These are phyloP conservation scores for Poecilobothrus nobilitatus DNA, from an alignment of 2,888 invertebrate genomes.

Conservation along the genomic window DNA sequence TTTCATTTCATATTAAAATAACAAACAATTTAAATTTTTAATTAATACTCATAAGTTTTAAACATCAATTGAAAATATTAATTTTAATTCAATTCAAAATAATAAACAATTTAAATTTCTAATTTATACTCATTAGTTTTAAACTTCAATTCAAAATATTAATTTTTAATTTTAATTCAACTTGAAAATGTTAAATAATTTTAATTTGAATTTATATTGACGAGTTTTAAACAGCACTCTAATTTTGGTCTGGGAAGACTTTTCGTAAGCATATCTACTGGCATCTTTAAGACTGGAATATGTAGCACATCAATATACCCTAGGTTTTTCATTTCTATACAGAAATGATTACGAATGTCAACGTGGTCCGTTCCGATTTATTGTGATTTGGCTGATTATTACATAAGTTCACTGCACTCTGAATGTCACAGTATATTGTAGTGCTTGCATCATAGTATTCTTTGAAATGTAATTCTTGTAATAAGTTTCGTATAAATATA, in stretches of 20 bases:
- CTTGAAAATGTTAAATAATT: no score
- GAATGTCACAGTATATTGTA: background rate
- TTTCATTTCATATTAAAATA: no score
- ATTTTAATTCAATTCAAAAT: no score
- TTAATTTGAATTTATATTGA: no score
- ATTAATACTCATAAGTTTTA: no score
- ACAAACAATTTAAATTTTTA: no score
- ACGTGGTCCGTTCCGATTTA: slow-evolving; percentile 15
- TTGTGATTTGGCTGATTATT: slow-evolving; percentile 12
- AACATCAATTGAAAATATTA: no score
- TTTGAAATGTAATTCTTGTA: slow-evolving; percentile 10
- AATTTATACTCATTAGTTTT: no score
- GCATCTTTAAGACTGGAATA: slow-evolving; percentile 4
- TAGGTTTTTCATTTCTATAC: background rate
- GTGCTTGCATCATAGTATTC: background rate
- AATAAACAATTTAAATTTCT: no score
- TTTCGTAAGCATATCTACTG: slow-evolving; percentile 10
- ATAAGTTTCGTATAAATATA: slow-evolving; percentile 13
- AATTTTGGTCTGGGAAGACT: background rate
- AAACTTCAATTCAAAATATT: no score
- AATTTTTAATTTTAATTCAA: no score
- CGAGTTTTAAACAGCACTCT: no score
- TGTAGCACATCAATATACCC: slow-evolving; percentile 2
- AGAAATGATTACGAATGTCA: slow-evolving; percentile 12
- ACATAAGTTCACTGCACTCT: slow-evolving; percentile 9